Evolutionary conservation across 1,140 invertebrate genomes (phyloP), one percentile per base, ranked within the genome.

Genomic region (Belonocnema kinseyi): DNA sequence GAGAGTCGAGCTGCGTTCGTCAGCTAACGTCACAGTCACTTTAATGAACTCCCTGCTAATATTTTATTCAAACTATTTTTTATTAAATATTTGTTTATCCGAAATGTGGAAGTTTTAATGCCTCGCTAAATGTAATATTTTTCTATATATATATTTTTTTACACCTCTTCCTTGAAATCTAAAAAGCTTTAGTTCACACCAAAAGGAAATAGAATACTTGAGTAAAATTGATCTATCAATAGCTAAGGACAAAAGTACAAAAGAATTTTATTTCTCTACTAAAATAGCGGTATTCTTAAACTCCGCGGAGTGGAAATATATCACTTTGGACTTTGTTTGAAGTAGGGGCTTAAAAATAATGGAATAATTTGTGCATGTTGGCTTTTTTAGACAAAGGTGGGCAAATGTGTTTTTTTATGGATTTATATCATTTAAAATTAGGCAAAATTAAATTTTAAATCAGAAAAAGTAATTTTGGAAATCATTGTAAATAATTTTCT

Each of bases 91-190:
- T 54, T 54, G 17, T 54, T n/a, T 56, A 21, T 56, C 17, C 21
- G 7, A 56, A 19, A 56, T 8, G 40, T 13, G 13, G 14, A 66
- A 33, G 26, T 66, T 21, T 66, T 14, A 40, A 66, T 66, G 21
- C 14, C 40, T 66, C 19, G n/a, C 53, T 16, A 16, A 26, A 66
- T 14, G 21, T 33, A 12, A 66, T 66, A 66, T 66, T 66, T 66
- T 66, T 66, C 58, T 66, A 66, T 33, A 66, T 66, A 14, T 66
- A 33, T n/a, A n/a, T n/a, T 66, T 58, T 66, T 66, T 66, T 14
- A 66, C 21, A 66, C 14, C 40, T 66, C 11, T 33, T 26, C 12
- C 58, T 26, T 12, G 12, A 58, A 58, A 19, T 33, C 12, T 33
- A 66, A 66, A n/a, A 33, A 14, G 26, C 61, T 66, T 66, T 40